These are phyloP conservation scores for Vannuccia rotundouncinata DNA, from an alignment of 2,888 invertebrate genomes.

Conservation along the genomic window DNA sequence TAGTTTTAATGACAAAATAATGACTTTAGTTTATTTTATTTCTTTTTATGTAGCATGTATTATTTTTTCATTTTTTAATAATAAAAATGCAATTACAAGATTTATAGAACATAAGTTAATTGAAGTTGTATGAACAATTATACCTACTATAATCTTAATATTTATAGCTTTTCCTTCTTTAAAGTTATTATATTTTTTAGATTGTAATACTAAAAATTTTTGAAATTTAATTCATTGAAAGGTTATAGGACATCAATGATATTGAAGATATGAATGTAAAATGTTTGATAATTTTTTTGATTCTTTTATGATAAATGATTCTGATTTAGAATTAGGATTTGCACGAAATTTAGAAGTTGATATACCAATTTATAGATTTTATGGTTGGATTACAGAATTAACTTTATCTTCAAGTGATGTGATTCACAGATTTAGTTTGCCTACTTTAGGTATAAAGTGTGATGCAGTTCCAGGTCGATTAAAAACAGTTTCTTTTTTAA, in stretches of 20 bases:
- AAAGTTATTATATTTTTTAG: constrained; percentile 45
- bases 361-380: constrained; percentile 49
- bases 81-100: constrained; percentile 38
- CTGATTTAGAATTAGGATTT: constrained; percentile 41
- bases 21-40: constrained; percentile 45
- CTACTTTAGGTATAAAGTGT: constrained; percentile 53
- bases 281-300: background rate
- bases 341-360: constrained; percentile 51
- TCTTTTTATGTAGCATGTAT: constrained; percentile 44
- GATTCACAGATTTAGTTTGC: constrained; percentile 56
- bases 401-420: constrained; percentile 54
- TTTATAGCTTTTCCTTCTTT: constrained; percentile 44
- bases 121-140: constrained; percentile 46
- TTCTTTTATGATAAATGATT: background rate
- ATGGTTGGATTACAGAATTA: constrained; percentile 41
- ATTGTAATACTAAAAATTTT: constrained; percentile 44
- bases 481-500: constrained; percentile 60
- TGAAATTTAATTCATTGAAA: constrained; percentile 46
- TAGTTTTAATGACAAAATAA: constrained; percentile 48
- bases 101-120: constrained; percentile 37
- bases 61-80: constrained; percentile 42
- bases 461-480: constrained; percentile 57
- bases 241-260: constrained; percentile 40
- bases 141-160: constrained; percentile 47
- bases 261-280: background rate